phyloP scores from a whole-genome alignment of 1,140 invertebrate species.

The Sminthurinus signatus region DNA sequence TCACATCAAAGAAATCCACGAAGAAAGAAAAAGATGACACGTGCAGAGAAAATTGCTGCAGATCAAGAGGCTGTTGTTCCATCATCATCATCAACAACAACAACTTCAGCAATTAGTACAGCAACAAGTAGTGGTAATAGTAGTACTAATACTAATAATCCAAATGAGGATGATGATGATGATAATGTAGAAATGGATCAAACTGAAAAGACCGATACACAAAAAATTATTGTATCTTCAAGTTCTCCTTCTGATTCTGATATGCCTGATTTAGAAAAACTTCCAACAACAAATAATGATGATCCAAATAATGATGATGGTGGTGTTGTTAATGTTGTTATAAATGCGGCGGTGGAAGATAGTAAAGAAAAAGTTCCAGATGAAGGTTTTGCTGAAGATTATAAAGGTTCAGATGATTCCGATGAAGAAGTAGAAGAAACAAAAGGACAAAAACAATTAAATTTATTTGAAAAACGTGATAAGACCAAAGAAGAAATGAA shows the following conservation, averaged over 20 bases:
- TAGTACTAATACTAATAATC: neutral
- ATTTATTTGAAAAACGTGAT: too few relatives aligned
- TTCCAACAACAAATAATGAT: too few relatives aligned
- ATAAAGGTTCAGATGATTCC: slow-evolving; percentile 27
- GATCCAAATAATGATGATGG: neutral
- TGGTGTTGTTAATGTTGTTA: neutral
- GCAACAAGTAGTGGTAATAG: too few relatives aligned
- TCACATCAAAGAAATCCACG: neutral
- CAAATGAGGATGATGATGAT: neutral
- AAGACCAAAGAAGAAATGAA: slow-evolving; percentile 14
- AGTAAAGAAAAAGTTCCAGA: neutral
- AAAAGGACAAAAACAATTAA: too few relatives aligned
- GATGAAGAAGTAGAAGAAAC: slow-evolving; percentile 31
- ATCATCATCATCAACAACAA: too few relatives aligned
- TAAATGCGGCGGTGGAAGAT: neutral
- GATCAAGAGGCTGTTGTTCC: neutral
- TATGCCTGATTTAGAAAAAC: too few relatives aligned
- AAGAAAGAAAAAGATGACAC: neutral
- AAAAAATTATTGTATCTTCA: too few relatives aligned
- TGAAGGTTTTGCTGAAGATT: slow-evolving; percentile 14
- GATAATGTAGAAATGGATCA: neutral
- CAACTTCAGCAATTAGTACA: too few relatives aligned
- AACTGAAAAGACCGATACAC: too few relatives aligned
- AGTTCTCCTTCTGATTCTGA: too few relatives aligned
- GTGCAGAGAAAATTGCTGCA: slow-evolving; percentile 5